Base-by-base conservation (phyloP, 2,113 vertebrate genomes). In the Pachypanchax playfairii region DNA sequence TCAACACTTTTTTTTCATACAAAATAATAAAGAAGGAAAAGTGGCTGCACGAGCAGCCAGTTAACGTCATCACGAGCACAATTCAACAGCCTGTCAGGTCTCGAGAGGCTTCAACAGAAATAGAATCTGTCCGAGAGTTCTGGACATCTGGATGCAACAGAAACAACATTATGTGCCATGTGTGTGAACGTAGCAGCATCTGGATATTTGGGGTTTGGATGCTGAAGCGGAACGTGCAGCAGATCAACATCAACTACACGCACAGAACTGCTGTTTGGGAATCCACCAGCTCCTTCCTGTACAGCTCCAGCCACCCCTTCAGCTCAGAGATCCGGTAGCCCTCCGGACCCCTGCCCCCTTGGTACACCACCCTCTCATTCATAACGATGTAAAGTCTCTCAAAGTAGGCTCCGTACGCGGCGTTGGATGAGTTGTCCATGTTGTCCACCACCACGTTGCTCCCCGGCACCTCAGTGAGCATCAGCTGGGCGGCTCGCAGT, bases 371-470 rank as follows among this genome's bases (percentile, higher is more conserved):
- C 71, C 85, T 92, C 67, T 92, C 92, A 33, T 95, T 93, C 89
- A 94, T 93, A 65, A 99, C 86, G 70, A 99, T 86, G 70, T 98
- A 99, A 73, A 99, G 95, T 84, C 98, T 93, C 90, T 99, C 96
- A 70, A 98, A 99, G 91, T 98, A 98, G 36, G 98, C 98, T n/a
- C 98, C 98, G 58, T 99, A 99, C 83, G 97, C 96, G 5, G 94
- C 93, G 90, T 96, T 98, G 87, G 96, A 97, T 61, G 95, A 91
- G 88, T 99, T 98, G 90, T 96, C 91, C 97, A 99, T 99, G 70
- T 92, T 94, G 88, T 99, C 98, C 22, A 96, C 95, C 65, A 96
- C 98, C 73, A 99, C 91, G 7, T 90, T 87, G 77, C 94, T 94
- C 47, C 91, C 93, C 0, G 95, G 95, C 14, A 91, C 90, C 12